phyloP scores from a whole-genome alignment of 2,888 invertebrate genomes.

The Chironomus tentans region DNA sequence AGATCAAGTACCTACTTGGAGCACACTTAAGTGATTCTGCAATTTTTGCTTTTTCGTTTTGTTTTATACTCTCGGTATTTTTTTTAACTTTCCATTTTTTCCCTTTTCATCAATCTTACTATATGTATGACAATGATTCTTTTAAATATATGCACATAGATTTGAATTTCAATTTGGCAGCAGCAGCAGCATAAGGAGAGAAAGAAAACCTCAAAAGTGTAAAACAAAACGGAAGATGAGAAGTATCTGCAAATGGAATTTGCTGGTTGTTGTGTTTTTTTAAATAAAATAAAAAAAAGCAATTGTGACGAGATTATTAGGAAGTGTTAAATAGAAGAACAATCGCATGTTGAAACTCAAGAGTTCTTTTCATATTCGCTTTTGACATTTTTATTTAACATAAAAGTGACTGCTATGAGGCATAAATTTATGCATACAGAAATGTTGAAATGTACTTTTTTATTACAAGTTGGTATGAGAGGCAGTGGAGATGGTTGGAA shows the following conservation, averaged over 20 bases:
- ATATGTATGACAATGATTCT: neutral
- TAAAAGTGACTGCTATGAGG: neutral
- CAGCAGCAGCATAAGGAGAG: neutral
- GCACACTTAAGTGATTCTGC: neutral
- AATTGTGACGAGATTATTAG: constrained; percentile 3
- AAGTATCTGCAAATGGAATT: constrained; percentile 9
- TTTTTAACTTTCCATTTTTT: neutral
- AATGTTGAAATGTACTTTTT: neutral
- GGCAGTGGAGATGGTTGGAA: too few relatives aligned
- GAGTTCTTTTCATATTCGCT: neutral
- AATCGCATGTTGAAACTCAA: neutral
- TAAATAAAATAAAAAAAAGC: neutral
- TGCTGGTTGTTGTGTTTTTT: neutral
- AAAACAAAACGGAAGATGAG: neutral
- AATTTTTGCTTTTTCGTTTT: too few relatives aligned
- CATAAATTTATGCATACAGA: neutral
- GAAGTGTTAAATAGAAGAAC: constrained; percentile 15
- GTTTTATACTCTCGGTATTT: neutral
- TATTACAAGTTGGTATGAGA: too few relatives aligned
- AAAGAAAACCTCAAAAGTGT: neutral
- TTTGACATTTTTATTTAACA: neutral
- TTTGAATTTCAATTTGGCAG: constrained; percentile 20
- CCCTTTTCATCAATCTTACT: neutral
- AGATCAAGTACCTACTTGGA: neutral
- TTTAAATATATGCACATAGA: constrained; percentile 23